Conservation (phyloP, 2,888 invertebrate species). For the Rhaphigaster nebulosa region DNA sequence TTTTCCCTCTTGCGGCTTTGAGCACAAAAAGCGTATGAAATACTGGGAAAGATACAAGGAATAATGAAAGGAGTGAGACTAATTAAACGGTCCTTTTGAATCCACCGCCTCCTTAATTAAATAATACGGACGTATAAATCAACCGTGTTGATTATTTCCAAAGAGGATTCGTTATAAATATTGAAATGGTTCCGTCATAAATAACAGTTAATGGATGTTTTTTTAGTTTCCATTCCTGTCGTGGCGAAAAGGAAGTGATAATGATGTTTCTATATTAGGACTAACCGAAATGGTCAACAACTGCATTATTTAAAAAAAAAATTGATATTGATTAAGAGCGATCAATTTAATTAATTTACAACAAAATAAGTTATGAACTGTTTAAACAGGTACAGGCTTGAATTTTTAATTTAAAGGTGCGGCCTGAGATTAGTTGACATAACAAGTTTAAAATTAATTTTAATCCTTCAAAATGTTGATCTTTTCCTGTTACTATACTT, state of each 20-base stretch:
- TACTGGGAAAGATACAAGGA: constrained; percentile 44
- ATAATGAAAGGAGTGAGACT: constrained; percentile 28
- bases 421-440: background rate
- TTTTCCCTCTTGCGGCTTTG: background rate
- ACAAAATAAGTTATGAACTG: background rate
- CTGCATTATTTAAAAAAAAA: background rate
- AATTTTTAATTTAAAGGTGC: background rate
- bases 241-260: constrained; percentile 9
- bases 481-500: background rate
- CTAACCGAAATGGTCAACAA: background rate
- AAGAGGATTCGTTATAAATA: constrained; percentile 20
- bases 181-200: constrained; percentile 16
- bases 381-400: background rate
- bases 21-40: constrained; percentile 43
- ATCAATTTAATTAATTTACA: background rate
- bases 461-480: background rate
- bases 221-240: background rate
- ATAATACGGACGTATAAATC: constrained; percentile 44
- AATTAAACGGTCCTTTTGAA: constrained; percentile 46
- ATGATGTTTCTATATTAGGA: constrained; percentile 32
- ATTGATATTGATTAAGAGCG: background rate
- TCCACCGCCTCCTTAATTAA: constrained; percentile 46
- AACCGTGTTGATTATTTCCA: constrained; percentile 17
- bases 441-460: background rate
- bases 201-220: background rate